Evolutionary conservation across 2,888 invertebrate genomes (phyloP).

Genomic region (Brachylomia viminalis): DNA sequence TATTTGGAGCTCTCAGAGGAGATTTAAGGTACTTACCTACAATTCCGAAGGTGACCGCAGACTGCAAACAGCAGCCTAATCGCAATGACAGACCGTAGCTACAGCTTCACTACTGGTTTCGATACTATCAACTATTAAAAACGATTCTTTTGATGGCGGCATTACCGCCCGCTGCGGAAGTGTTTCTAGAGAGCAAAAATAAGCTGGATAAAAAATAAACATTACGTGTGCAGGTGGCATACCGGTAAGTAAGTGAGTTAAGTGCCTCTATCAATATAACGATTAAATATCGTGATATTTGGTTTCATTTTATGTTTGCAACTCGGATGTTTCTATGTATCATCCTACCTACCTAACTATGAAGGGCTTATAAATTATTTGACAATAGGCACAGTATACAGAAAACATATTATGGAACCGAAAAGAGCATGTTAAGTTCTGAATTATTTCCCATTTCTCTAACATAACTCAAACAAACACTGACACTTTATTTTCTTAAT

Average conservation of each 20-base stretch:
- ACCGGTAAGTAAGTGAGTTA: neutral
- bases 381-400: neutral
- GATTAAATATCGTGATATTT: slow-evolving; percentile 12
- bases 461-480: neutral
- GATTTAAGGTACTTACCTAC: too few species aligned
- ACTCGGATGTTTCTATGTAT: neutral
- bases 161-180: neutral
- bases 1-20: neutral
- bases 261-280: slow-evolving; percentile 19
- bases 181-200: neutral
- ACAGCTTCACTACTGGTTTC: neutral
- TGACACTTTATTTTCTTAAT: too few species aligned
- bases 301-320: neutral
- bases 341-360: too few species aligned
- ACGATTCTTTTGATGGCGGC: neutral
- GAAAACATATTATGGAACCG: neutral
- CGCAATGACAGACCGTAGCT: neutral
- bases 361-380: neutral
- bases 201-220: too few species aligned
- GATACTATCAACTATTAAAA: neutral
- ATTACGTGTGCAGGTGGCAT: neutral
- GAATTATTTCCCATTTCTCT: neutral
- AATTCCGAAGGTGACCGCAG: too few species aligned
- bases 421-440: neutral
- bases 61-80: neutral